Conservation (phyloP, 2,888 invertebrate species). For the Melikaiella ostensackeni region DNA sequence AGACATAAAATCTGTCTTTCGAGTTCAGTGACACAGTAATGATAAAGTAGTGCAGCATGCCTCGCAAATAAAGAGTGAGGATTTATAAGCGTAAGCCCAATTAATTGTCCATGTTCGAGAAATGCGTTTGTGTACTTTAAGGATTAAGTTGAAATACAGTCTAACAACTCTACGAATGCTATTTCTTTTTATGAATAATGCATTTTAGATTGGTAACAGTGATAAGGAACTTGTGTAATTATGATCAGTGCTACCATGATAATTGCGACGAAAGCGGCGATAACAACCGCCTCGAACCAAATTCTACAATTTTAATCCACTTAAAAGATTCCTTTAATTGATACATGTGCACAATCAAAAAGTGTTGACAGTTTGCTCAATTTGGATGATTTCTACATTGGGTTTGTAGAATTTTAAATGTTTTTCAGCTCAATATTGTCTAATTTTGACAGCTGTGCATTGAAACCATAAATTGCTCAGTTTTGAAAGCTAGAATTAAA, state of each 20-base stretch:
- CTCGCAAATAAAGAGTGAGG: not conserved
- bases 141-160: not conserved
- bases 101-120: not conserved
- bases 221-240: slow-evolving; percentile 62
- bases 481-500: too few relatives aligned
- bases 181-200: slow-evolving; percentile 68
- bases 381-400: too few relatives aligned
- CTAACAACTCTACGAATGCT: not conserved
- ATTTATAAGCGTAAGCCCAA: not conserved
- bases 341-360: not conserved
- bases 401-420: too few relatives aligned
- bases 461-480: too few relatives aligned
- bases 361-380: too few relatives aligned
- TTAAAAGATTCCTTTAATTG: slow-evolving; percentile 11
- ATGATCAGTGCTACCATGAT: slow-evolving; percentile 44
- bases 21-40: not conserved
- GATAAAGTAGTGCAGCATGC: not conserved
- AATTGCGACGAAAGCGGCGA: slow-evolving; percentile 42
- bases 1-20: not conserved
- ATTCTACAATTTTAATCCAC: not conserved
- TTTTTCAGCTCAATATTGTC: too few relatives aligned
- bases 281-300: slow-evolving; percentile 9
- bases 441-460: too few relatives aligned
- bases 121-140: not conserved
- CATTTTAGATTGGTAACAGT: slow-evolving; percentile 66